These are phyloP conservation scores for Cyclina sinensis DNA, from an alignment of 1,140 invertebrate species.

Conservation along the genomic window DNA sequence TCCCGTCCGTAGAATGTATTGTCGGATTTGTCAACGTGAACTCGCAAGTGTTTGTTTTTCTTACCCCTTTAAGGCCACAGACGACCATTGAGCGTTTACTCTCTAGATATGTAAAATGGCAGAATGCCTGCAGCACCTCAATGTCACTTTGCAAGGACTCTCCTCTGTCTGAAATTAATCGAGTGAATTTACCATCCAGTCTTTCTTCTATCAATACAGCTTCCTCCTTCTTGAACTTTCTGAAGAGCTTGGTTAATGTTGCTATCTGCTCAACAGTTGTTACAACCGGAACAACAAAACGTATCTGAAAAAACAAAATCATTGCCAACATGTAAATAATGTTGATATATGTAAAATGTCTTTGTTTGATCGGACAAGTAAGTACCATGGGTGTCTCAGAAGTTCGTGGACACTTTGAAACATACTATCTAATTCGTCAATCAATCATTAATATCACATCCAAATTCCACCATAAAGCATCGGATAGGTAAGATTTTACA, in stretches of 20 bases:
- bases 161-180: neutral
- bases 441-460: too few species aligned
- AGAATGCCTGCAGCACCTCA: neutral
- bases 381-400: too few species aligned
- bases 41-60: neutral
- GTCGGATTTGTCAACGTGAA: neutral
- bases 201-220: neutral
- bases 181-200: neutral
- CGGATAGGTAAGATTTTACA: too few species aligned
- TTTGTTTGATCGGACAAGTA: too few species aligned
- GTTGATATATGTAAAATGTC: too few species aligned
- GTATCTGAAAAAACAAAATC: neutral
- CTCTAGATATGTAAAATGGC: neutral
- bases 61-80: neutral
- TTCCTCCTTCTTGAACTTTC: slow-evolving; percentile 15
- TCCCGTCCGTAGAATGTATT: neutral
- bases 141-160: neutral
- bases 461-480: too few species aligned
- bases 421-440: too few species aligned
- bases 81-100: neutral
- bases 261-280: neutral
- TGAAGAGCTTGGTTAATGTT: neutral
- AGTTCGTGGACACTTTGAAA: too few species aligned
- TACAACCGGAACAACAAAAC: neutral
- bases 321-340: too few species aligned